phyloP scores from a whole-genome alignment of 1,140 invertebrate genomes.

The Sycophaga agraensis region DNA sequence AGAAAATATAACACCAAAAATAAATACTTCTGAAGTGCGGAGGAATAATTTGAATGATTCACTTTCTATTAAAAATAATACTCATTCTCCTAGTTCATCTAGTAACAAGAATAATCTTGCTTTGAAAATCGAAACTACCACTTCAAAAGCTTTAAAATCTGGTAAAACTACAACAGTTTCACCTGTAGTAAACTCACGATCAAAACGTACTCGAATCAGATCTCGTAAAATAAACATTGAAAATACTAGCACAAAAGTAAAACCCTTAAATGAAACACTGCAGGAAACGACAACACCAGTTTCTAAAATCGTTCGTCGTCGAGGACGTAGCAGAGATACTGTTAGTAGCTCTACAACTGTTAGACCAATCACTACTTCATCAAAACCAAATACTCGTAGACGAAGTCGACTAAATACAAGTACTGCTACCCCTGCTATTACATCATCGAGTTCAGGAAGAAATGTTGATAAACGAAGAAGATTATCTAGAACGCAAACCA shows the following conservation, averaged over 20 bases:
- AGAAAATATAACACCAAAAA: not conserved
- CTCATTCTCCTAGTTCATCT: not conserved
- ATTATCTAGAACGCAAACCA: not conserved
- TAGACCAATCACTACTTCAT: not conserved
- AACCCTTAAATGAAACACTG: no score
- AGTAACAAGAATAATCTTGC: not conserved
- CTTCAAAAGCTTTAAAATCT: not conserved
- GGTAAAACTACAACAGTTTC: not conserved
- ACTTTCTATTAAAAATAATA: not conserved
- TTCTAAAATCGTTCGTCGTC: not conserved
- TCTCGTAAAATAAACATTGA: not conserved
- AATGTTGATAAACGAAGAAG: not conserved
- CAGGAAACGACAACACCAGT: not conserved
- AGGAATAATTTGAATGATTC: conserved; percentile 2
- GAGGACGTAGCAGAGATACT: not conserved
- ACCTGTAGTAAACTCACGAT: not conserved
- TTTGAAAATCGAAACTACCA: not conserved
- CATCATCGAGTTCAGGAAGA: not conserved
- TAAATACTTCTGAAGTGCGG: not conserved
- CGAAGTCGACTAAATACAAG: conserved; percentile 12
- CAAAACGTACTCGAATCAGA: not conserved
- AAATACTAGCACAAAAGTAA: not conserved
- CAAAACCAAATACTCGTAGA: not conserved
- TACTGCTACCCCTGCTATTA: not conserved
- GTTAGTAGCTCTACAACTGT: not conserved